These are phyloP conservation scores for Megatriorchis doriae DNA, from an alignment of 2,113 vertebrate species.

Conservation along the genomic window DNA sequence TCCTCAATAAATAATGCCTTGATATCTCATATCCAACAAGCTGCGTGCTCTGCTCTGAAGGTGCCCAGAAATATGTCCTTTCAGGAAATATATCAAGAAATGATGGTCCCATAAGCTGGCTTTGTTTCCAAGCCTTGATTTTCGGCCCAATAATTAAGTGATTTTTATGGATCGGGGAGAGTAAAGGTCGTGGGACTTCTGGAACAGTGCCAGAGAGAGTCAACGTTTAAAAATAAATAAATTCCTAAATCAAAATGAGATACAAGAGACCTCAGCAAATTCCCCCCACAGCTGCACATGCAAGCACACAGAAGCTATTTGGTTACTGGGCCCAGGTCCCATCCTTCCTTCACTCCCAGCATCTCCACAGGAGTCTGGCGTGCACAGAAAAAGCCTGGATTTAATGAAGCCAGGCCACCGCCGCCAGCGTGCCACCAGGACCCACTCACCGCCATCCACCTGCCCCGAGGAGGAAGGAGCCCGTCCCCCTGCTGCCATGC, in stretches of 20 bases:
- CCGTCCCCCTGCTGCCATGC: rapidly evolving
- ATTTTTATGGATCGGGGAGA: conserved; percentile 49
- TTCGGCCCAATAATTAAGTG: conserved; percentile 56
- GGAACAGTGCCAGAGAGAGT: conserved; percentile 6
- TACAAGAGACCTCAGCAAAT: neutral
- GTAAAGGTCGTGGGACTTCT: conserved; percentile 38
- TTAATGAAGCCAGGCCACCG: neutral
- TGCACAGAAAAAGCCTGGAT: neutral
- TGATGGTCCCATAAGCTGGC: conserved; percentile 37
- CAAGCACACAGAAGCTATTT: rapidly evolving
- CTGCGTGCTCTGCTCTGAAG: conserved; percentile 30
- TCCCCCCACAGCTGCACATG: neutral
- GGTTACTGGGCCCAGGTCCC: neutral
- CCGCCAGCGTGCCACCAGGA: neutral
- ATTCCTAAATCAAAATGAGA: conserved; percentile 39
- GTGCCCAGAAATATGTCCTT: conserved; percentile 51
- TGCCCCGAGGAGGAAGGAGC: neutral
- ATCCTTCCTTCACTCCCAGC: neutral
- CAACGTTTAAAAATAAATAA: conserved; percentile 33
- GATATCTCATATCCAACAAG: conserved; percentile 58
- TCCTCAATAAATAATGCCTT: conserved; percentile 63
- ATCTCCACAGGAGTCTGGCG: neutral
- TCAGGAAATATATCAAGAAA: conserved; percentile 58
- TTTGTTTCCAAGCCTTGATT: conserved; percentile 63
- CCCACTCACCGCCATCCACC: neutral